These are phyloP conservation scores for Resseliella maxima DNA, from an alignment of 2,888 invertebrate genomes.

Conservation along the genomic window DNA sequence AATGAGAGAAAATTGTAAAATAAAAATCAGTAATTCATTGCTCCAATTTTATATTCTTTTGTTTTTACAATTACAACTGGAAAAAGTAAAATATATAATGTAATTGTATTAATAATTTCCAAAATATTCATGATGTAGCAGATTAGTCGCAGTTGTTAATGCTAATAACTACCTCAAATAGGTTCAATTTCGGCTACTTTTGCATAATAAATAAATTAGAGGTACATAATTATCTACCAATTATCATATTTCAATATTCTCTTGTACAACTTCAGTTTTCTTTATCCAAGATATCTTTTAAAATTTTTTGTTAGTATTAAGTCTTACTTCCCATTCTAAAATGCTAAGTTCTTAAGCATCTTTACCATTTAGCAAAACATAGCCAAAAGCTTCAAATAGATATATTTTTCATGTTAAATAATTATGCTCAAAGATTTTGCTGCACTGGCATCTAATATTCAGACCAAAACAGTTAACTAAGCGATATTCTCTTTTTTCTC, in stretches of 20 bases:
- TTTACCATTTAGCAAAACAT: too few relatives aligned
- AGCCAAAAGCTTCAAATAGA: too few relatives aligned
- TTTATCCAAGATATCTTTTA: not conserved
- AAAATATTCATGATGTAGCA: slow-evolving; percentile 22
- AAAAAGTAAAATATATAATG: not conserved
- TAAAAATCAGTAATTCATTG: not conserved
- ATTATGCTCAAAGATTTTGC: too few relatives aligned
- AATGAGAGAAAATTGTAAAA: too few relatives aligned
- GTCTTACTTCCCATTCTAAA: not conserved
- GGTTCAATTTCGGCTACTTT: slow-evolving; percentile 47
- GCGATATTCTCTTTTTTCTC: too few relatives aligned
- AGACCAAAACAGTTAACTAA: too few relatives aligned
- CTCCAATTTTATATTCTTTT: not conserved
- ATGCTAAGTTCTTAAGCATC: too few relatives aligned
- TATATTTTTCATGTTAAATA: too few relatives aligned
- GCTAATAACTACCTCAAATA: slow-evolving; percentile 53
- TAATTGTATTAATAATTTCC: not conserved
- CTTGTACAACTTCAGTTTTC: not conserved
- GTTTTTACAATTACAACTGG: not conserved
- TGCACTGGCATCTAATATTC: too few relatives aligned
- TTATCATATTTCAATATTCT: not conserved
- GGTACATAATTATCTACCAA: slow-evolving; percentile 14
- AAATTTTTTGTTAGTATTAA: not conserved
- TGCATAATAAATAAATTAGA: slow-evolving; percentile 9
- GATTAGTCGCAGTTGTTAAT: slow-evolving; percentile 38